Evolutionary conservation across 2,113 vertebrate species (phyloP), one percentile per base, ranked within the genome.

Genomic region (Cepphus grylle): DNA sequence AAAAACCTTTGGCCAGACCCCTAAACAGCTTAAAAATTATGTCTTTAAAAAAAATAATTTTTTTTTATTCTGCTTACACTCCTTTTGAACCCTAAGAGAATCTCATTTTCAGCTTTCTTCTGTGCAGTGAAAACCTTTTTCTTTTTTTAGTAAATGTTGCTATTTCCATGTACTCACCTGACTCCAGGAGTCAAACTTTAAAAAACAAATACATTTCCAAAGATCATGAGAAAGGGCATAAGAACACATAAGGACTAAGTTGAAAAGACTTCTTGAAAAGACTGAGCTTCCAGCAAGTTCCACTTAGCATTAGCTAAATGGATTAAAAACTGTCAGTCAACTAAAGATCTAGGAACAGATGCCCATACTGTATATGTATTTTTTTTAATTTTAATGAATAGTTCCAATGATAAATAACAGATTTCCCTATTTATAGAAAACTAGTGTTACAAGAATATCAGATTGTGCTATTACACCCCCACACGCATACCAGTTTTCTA

Each of bases 341-440:
- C 65, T 86, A 58, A 90, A 95, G 94, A 80, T 88, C 89, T 95
- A 96, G 80, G 93, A 97, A 96, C 97, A 98, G 97, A 97, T 97
- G 97, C 94, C 96, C 91, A 95, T 91, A 91, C 72, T 88, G 96
- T 97, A 97, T 95, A 94, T 90, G 63, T 95, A 61, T 43, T 25
- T 73, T 55, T 59, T 72, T 97, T 93, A 81, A 95, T 97, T 98
- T 98, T 97, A 98, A 98, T 97, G 96, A 98, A 98, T 96, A 97
- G 94, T 97, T 98, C 96, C 95, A 92, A 82, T 98, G 96, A 97
- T 98, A 98, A 98, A 98, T 98, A 98, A 98, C 97, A 98, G 96
- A 94, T 97, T 97, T 98, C 96, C 95, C 97, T 98, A 98, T 98
- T 98, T 98, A 97, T 98, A 98, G 97, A 97, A 98, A 98, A 95